These are phyloP conservation scores for Megalops atlanticus DNA, from an alignment of 2,113 vertebrate species.

Conservation along the genomic window DNA sequence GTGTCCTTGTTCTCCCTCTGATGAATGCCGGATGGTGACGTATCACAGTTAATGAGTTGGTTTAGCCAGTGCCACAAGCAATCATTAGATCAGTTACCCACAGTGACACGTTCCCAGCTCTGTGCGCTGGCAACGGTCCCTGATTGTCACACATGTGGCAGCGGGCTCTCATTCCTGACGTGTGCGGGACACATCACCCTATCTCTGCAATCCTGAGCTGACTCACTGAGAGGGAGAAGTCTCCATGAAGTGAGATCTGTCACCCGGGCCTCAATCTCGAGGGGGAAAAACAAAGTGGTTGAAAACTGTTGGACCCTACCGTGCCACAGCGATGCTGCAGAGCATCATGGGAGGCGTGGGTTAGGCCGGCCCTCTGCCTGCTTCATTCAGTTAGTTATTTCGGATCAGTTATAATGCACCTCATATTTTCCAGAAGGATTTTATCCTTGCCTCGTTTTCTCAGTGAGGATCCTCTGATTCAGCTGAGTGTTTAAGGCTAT, in stretches of 20 bases:
- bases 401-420: background rate
- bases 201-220: background rate
- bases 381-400: background rate
- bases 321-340: background rate
- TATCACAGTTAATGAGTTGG: constrained; percentile 33
- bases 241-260: background rate
- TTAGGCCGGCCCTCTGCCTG: background rate
- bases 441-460: background rate
- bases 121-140: background rate
- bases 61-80: constrained; percentile 35
- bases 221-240: background rate
- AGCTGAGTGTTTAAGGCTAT: constrained; percentile 69
- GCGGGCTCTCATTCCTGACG: background rate
- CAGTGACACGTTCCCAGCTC: constrained; percentile 29
- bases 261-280: background rate
- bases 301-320: no score
- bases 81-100: constrained; percentile 47
- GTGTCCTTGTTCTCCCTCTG: background rate
- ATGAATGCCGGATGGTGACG: constrained; percentile 8
- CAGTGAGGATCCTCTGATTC: constrained; percentile 49
- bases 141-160: background rate
- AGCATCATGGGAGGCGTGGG: background rate
- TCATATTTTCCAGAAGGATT: background rate
- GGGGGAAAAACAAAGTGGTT: background rate
- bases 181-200: background rate